These are phyloP conservation scores for Palythoa heliodiscus DNA, from an alignment of 92 coral and sea anemone species.

Conservation along the genomic window DNA sequence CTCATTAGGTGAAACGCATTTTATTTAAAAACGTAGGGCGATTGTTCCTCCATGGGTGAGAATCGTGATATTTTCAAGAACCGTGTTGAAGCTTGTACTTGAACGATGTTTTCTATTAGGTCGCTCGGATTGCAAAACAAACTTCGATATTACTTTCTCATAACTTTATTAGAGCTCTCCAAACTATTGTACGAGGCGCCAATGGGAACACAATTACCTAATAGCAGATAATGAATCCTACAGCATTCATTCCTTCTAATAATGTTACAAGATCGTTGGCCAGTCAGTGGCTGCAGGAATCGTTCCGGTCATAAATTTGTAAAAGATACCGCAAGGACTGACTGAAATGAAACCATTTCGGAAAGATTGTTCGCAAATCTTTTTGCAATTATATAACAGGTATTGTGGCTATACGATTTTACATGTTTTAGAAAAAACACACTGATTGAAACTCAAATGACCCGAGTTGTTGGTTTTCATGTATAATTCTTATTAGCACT, in stretches of 20 bases:
- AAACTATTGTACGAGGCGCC: constrained; percentile 5
- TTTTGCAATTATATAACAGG: background rate
- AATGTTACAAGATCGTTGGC: constrained; percentile 18
- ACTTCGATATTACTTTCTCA: constrained; percentile 38
- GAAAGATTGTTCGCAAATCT: background rate
- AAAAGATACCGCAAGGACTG: constrained; percentile 25
- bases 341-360: constrained; percentile 6
- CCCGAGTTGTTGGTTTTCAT: constrained; percentile 20
- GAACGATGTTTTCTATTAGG: constrained; percentile 11
- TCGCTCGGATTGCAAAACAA: constrained; percentile 16
- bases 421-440: constrained; percentile 6
- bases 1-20: too few relatives aligned
- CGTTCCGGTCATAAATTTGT: constrained; percentile 40
- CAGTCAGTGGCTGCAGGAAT: background rate
- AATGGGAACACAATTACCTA: constrained; percentile 16
- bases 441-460: background rate
- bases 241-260: constrained; percentile 35
- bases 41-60: background rate
- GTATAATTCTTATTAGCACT: constrained; percentile 9
- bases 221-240: constrained; percentile 27
- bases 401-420: background rate
- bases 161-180: constrained; percentile 16
- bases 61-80: background rate
- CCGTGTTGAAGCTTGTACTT: constrained; percentile 11
- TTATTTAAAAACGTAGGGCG: background rate